phyloP scores from a whole-genome alignment of 2,113 vertebrate species.

The Suricata suricatta region DNA sequence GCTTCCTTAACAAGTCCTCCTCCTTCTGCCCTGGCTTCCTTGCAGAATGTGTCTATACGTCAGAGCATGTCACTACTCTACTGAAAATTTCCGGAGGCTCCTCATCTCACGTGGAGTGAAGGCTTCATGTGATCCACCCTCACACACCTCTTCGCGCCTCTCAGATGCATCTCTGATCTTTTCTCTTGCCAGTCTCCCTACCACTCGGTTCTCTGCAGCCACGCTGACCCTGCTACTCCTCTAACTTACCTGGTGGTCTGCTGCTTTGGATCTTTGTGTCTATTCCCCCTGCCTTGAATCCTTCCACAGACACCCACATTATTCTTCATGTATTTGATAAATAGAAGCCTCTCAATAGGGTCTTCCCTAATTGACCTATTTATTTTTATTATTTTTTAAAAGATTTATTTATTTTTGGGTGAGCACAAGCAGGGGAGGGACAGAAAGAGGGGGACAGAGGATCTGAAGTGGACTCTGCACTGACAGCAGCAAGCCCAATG shows the following conservation, averaged over 20 bases:
- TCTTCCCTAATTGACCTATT: not conserved
- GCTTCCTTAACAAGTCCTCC: not conserved
- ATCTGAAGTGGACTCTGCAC: too few species aligned
- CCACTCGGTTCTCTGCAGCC: not conserved
- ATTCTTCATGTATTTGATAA: not conserved
- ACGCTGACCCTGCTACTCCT: not conserved
- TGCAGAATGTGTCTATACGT: accelerated
- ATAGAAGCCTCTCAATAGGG: not conserved
- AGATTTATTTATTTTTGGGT: too few species aligned
- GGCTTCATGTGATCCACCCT: not conserved
- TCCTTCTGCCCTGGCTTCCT: not conserved
- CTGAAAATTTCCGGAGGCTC: not conserved
- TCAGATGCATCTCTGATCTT: not conserved
- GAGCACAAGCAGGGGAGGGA: too few species aligned
- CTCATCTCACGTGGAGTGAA: not conserved
- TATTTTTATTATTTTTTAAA: not conserved
- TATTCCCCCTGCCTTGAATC: not conserved
- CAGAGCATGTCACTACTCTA: not conserved
- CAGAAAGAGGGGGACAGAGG: too few species aligned
- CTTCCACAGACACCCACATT: not conserved
- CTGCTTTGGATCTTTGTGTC: not conserved
- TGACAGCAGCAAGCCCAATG: too few species aligned
- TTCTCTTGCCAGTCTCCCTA: not conserved
- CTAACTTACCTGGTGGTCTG: not conserved
- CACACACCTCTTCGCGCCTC: accelerated